phyloP scores from a whole-genome alignment of 2,797 vertebrate species.

The Spea hammondii region DNA sequence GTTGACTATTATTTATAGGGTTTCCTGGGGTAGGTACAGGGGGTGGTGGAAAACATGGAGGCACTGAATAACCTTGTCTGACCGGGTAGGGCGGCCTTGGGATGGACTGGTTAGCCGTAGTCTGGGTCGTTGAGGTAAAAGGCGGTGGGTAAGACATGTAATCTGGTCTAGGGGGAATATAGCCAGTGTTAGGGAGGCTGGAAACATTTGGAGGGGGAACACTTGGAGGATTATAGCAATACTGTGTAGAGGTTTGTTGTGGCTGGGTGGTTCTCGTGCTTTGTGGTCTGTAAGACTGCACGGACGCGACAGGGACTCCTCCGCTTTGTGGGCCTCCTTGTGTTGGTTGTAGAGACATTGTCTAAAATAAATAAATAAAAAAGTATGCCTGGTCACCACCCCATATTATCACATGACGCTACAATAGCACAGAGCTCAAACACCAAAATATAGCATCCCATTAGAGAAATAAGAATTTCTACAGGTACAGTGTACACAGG shows the following conservation, averaged over 20 bases:
- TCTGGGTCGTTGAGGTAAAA: constrained; percentile 69
- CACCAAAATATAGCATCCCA: too few species aligned
- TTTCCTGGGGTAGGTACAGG: constrained; percentile 74
- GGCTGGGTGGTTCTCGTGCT: constrained; percentile 79
- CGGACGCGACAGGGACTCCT: constrained; percentile 71
- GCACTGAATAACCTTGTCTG: constrained; percentile 80
- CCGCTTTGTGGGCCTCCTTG: constrained; percentile 79
- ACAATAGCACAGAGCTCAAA: too few species aligned
- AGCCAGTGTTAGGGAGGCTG: constrained; percentile 70
- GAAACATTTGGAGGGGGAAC: constrained; percentile 69
- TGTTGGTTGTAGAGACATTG: constrained; percentile 89
- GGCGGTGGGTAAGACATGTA: constrained; percentile 86
- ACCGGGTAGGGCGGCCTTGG: constrained; percentile 78
- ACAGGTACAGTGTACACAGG: too few species aligned
- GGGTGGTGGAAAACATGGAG: constrained; percentile 84
- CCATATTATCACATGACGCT: too few species aligned
- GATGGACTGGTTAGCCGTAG: constrained; percentile 75
- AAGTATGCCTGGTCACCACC: not conserved
- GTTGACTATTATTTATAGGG: constrained; percentile 61
- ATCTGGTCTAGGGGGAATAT: constrained; percentile 80
- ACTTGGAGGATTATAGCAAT: constrained; percentile 79
- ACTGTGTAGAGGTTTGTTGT: constrained; percentile 74
- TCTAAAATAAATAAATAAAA: constrained; percentile 56
- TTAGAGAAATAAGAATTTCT: too few species aligned
- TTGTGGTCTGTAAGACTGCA: constrained; percentile 76